These are phyloP conservation scores for Harpalus rubripes DNA, from an alignment of 2,888 invertebrate species.

Conservation along the genomic window DNA sequence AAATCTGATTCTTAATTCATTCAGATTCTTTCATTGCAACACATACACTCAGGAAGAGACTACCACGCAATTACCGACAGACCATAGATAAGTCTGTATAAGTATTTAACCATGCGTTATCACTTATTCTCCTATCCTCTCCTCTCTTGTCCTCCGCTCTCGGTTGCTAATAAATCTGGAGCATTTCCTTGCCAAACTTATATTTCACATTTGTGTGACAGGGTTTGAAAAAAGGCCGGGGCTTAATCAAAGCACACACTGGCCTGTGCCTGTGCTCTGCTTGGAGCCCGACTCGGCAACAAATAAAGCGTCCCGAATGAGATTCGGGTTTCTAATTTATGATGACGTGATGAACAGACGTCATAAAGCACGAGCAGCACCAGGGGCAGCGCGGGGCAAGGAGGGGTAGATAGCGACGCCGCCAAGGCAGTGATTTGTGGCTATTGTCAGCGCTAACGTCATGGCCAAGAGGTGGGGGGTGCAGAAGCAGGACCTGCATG, in stretches of 20 bases:
- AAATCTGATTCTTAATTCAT: too few species aligned
- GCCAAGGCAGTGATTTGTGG: slow-evolving; percentile 64
- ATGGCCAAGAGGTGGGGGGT: neutral
- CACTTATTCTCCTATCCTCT: neutral
- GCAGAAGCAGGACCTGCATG: neutral
- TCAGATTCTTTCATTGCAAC: too few species aligned
- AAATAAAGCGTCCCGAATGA: slow-evolving; percentile 64
- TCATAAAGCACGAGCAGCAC: slow-evolving; percentile 71
- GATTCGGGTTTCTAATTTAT: slow-evolving; percentile 71
- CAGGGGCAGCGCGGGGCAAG: slow-evolving; percentile 55
- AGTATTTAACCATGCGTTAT: slow-evolving; percentile 10
- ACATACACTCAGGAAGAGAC: too few species aligned
- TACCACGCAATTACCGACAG: neutral
- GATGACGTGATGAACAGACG: slow-evolving; percentile 73
- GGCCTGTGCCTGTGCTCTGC: neutral
- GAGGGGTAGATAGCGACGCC: neutral
- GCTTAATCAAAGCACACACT: slow-evolving; percentile 65
- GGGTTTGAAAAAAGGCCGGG: slow-evolving; percentile 66
- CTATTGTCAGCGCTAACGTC: slow-evolving; percentile 62
- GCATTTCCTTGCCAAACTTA: slow-evolving; percentile 67
- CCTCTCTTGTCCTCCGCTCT: slow-evolving; percentile 19
- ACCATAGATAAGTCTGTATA: neutral
- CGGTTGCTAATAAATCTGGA: slow-evolving; percentile 63
- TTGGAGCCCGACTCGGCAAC: slow-evolving; percentile 38
- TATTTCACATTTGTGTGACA: slow-evolving; percentile 67